Percentiles rank a stretch among this genome's conserved stretches.
Evolutionary conservation across 2,888 invertebrate species (phyloP).

Genomic region (Netelia inedita): DNA sequence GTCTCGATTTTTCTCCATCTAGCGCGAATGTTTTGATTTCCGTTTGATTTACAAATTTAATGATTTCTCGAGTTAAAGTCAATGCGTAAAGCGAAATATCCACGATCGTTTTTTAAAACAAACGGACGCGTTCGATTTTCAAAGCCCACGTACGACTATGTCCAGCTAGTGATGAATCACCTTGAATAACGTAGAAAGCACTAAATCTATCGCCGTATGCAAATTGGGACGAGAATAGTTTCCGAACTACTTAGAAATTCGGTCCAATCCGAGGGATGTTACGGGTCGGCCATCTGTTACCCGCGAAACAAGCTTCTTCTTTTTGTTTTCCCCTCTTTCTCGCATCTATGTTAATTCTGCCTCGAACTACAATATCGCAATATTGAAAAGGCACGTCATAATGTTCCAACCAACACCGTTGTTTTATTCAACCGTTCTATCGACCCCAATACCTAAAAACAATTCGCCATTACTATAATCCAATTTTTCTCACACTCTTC

Average conservation of each 20-base stretch:
- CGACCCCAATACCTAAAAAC: not conserved
- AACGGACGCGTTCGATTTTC: not conserved
- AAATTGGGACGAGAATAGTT: slow-evolving; percentile 69
- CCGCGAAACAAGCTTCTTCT: slow-evolving; percentile 58
- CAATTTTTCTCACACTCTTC: slow-evolving; percentile 11
- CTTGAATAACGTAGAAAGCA: slow-evolving; percentile 46
- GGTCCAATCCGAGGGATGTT: slow-evolving; percentile 67
- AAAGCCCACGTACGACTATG: slow-evolving; percentile 30
- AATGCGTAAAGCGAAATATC: not conserved
- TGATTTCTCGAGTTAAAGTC: slow-evolving; percentile 3
- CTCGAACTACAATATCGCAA: slow-evolving; percentile 44
- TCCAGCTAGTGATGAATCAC: slow-evolving; percentile 50
- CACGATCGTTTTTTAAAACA: not conserved
- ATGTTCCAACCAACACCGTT: slow-evolving; percentile 21
- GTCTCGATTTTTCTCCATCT: too few relatives aligned
- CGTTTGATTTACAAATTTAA: not conserved
- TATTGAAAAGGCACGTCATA: slow-evolving; percentile 9
- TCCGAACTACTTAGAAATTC: slow-evolving; percentile 71
- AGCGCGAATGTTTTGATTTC: too few relatives aligned
- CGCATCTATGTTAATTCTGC: slow-evolving; percentile 51
- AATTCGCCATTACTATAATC: not conserved
- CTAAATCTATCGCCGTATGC: slow-evolving; percentile 71
- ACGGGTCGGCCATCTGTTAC: slow-evolving; percentile 69
- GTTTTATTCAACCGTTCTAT: not conserved
- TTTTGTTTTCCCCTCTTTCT: slow-evolving; percentile 27